These are phyloP conservation scores for Mobula birostris DNA, from an alignment of 2,113 vertebrate species.

Conservation along the genomic window DNA sequence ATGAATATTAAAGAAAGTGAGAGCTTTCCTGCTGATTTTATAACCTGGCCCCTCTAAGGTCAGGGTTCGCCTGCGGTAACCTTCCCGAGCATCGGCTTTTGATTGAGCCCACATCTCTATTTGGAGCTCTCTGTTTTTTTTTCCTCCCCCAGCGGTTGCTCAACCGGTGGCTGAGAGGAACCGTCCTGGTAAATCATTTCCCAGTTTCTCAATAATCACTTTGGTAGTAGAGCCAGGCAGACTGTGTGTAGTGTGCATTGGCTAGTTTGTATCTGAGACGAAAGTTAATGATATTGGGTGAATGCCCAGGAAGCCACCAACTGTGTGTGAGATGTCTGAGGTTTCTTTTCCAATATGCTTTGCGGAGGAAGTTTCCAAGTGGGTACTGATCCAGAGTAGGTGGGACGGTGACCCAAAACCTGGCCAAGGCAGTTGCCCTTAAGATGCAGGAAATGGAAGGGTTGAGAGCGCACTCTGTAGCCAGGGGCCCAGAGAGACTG, in stretches of 20 bases:
- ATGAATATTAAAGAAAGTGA: background rate
- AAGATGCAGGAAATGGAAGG: background rate
- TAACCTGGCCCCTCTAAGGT: background rate
- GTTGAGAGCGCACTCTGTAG: background rate
- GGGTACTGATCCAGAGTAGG: background rate
- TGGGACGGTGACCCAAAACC: background rate
- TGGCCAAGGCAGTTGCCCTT: background rate
- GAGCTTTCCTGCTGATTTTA: background rate
- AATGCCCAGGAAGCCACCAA: background rate
- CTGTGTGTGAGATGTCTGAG: no score
- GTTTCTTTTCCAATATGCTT: background rate
- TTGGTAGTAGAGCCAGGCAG: background rate
- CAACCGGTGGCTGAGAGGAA: background rate
- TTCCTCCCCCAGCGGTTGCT: background rate
- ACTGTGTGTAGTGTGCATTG: background rate
- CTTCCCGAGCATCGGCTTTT: background rate
- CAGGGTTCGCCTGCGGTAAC: background rate
- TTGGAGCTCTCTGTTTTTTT: background rate
- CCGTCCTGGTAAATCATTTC: background rate
- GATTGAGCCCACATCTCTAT: background rate
- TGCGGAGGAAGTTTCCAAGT: background rate
- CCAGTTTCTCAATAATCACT: background rate
- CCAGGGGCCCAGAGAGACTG: background rate
- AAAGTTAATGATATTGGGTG: background rate
- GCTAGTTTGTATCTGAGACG: background rate